A percentile compares a stretch with the other conserved stretches of the same genome.
These are phyloP conservation scores for Rhyacichthys aspro DNA, from an alignment of 2,797 vertebrate species.

Conservation along the genomic window DNA sequence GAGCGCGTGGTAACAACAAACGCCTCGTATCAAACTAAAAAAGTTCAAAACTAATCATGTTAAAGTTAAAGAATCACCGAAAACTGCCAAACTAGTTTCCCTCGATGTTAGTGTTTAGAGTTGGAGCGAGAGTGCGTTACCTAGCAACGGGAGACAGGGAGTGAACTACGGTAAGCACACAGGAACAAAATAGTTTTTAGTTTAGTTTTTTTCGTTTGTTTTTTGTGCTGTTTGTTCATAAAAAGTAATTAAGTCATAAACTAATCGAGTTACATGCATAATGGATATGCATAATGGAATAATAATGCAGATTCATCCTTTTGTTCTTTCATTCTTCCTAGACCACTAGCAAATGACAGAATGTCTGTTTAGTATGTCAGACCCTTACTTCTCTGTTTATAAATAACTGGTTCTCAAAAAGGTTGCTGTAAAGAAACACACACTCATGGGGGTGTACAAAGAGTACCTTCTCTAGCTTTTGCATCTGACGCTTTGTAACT, in stretches of 20 bases:
- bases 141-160: slow-evolving; percentile 31
- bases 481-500: slow-evolving; percentile 22
- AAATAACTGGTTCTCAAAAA: background rate
- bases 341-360: too few relatives aligned
- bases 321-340: too few relatives aligned
- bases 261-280: too few relatives aligned
- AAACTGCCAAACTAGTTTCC: background rate
- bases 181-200: slow-evolving; percentile 22
- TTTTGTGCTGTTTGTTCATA: too few relatives aligned
- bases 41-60: too few relatives aligned
- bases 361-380: too few relatives aligned
- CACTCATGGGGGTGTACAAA: background rate
- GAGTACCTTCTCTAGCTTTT: slow-evolving; percentile 18
- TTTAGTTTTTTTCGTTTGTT: too few relatives aligned
- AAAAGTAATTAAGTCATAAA: too few relatives aligned
- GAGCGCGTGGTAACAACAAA: background rate
- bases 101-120: slow-evolving; percentile 4
- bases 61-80: too few relatives aligned
- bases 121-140: slow-evolving; percentile 35
- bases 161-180: slow-evolving; percentile 34
- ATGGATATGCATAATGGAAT: too few relatives aligned
- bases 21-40: background rate
- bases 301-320: too few relatives aligned
- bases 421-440: background rate
- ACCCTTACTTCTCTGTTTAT: background rate